These are phyloP conservation scores for Campylorhamphus procurvoides DNA, from an alignment of 2,113 vertebrate genomes.

Conservation along the genomic window DNA sequence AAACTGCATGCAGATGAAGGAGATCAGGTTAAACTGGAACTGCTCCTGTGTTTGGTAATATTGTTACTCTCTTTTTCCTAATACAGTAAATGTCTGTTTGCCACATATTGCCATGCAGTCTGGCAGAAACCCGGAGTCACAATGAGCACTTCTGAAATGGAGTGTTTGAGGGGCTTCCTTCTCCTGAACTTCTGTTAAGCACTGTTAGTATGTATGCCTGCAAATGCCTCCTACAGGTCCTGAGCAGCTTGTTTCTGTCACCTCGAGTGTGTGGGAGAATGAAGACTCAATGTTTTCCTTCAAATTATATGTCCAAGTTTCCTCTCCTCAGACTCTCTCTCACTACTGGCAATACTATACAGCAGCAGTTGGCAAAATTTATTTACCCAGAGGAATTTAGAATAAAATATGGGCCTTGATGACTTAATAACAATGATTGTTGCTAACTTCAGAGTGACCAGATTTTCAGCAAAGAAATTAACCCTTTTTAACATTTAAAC, in stretches of 20 bases:
- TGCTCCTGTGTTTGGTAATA: background rate
- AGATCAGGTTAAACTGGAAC: background rate
- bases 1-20: background rate
- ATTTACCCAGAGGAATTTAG: background rate
- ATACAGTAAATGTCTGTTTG: background rate
- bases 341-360: background rate
- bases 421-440: background rate
- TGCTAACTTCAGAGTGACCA: background rate
- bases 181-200: background rate
- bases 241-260: background rate
- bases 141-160: background rate
- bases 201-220: background rate
- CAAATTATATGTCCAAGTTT: background rate
- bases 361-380: background rate
- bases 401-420: background rate
- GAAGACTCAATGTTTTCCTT: background rate
- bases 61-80: background rate
- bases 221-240: background rate
- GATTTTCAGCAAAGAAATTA: background rate
- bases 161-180: background rate
- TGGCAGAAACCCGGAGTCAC: background rate
- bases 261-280: background rate
- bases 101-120: background rate
- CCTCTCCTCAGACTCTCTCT: background rate
- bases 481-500: background rate